Evolutionary conservation across 2,113 vertebrate species (phyloP).

Genomic region (Gallinago paraguaiae): DNA sequence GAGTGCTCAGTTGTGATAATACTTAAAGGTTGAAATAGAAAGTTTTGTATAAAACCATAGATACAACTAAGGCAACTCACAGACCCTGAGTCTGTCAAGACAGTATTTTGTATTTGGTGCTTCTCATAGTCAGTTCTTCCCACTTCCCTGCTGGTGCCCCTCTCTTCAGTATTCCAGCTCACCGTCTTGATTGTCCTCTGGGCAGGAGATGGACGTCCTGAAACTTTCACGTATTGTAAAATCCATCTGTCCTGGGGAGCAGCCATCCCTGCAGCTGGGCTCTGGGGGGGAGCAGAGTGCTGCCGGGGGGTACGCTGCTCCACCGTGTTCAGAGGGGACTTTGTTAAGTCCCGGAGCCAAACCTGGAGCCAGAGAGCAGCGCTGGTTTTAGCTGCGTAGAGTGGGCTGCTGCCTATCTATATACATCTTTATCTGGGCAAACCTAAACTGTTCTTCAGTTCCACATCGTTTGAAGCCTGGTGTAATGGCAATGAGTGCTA

Average conservation of each 20-base stretch:
- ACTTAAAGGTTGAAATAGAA: background rate
- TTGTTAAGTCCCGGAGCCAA: background rate
- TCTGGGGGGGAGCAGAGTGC: background rate
- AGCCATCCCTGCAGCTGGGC: background rate
- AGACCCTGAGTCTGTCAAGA: background rate
- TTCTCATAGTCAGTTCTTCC: background rate
- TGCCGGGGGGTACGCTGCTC: background rate
- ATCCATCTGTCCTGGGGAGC: background rate
- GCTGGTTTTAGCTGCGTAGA: background rate
- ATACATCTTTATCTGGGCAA: background rate
- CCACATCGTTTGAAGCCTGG: background rate
- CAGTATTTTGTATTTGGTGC: background rate
- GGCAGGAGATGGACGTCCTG: fast-evolving
- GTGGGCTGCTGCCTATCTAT: background rate
- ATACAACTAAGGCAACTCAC: background rate
- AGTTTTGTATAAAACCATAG: background rate
- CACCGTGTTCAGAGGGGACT: background rate
- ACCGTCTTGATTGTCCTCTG: background rate
- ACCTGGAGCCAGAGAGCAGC: background rate
- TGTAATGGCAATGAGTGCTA: background rate
- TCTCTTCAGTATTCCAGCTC: background rate
- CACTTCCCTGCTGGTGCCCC: background rate
- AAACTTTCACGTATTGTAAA: background rate
- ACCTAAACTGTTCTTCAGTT: background rate
- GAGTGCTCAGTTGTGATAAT: background rate